phyloP scores from a whole-genome alignment of 2,113 vertebrate genomes.

The Muntiacus reevesi region DNA sequence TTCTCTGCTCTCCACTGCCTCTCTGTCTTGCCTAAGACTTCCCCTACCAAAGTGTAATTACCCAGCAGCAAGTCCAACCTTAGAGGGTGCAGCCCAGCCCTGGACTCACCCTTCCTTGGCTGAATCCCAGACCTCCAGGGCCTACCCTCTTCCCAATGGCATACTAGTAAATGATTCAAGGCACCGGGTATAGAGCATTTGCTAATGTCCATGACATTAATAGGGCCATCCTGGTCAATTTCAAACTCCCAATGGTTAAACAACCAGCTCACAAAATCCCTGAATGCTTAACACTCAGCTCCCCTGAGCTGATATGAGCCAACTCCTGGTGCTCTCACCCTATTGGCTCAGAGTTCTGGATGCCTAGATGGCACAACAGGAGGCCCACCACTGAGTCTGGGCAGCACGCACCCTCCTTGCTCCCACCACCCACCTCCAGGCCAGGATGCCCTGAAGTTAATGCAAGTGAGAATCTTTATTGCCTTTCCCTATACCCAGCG shows the following conservation, averaged over 20 bases:
- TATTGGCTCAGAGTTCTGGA: neutral
- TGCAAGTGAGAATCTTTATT: neutral
- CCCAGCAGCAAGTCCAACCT: constrained; percentile 50
- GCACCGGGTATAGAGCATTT: accelerated
- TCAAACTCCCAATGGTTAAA: neutral
- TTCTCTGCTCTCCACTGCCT: neutral
- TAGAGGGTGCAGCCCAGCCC: constrained; percentile 16
- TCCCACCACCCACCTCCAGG: neutral
- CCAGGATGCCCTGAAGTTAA: neutral
- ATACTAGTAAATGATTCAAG: accelerated
- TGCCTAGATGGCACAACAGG: neutral
- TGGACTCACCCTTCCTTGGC: constrained; percentile 38
- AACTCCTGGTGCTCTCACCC: neutral
- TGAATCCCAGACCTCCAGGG: constrained; percentile 24
- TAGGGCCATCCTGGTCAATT: neutral
- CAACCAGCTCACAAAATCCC: neutral
- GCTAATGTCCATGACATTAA: neutral
- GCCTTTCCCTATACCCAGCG: neutral
- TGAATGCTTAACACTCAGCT: neutral
- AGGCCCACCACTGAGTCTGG: too few relatives aligned
- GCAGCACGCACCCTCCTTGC: neutral
- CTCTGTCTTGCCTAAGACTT: neutral
- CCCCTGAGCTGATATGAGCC: neutral
- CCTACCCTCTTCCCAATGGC: neutral
- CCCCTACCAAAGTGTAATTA: constrained; percentile 56